Evolutionary conservation across 2,797 vertebrate species (phyloP).

Genomic region (Arctocebus calabarensis): DNA sequence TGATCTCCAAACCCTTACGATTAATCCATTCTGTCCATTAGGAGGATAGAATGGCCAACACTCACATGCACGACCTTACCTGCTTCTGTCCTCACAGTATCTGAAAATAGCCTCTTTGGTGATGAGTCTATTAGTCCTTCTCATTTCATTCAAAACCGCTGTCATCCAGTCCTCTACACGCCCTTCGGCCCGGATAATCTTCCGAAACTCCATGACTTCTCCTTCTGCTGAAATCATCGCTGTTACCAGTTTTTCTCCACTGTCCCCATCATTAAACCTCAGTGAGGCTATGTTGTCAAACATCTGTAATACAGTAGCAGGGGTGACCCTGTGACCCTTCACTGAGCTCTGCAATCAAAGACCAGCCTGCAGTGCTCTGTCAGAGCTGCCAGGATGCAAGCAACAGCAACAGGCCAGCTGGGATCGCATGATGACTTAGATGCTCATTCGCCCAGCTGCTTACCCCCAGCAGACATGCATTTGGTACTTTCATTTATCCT

Average conservation of each 20-base stretch:
- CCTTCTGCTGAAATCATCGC: constrained; percentile 97
- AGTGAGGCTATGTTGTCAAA: constrained; percentile 96
- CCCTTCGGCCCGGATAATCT: constrained; percentile 90
- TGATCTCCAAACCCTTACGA: neutral
- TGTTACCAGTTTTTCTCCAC: constrained; percentile 89
- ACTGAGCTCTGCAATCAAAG: neutral
- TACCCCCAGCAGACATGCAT: rapidly evolving
- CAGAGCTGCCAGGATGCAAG: no score
- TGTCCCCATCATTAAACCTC: constrained; percentile 90
- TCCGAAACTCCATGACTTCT: constrained; percentile 94
- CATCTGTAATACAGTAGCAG: constrained; percentile 90
- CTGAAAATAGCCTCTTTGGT: constrained; percentile 97
- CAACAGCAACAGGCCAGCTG: no score
- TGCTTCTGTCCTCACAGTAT: constrained; percentile 93
- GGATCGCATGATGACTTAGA: rapidly evolving
- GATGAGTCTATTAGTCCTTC: constrained; percentile 93
- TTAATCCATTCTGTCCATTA: rapidly evolving
- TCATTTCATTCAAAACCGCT: constrained; percentile 94
- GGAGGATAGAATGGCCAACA: rapidly evolving
- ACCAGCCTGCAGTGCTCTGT: neutral
- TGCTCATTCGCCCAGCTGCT: no score
- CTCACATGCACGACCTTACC: constrained; percentile 86
- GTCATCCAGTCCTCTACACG: constrained; percentile 99
- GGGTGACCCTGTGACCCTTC: neutral
- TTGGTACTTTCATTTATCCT: rapidly evolving